Evolutionary conservation across 2,888 invertebrate genomes (phyloP).

Genomic region (Scaptomyza polygonia): DNA sequence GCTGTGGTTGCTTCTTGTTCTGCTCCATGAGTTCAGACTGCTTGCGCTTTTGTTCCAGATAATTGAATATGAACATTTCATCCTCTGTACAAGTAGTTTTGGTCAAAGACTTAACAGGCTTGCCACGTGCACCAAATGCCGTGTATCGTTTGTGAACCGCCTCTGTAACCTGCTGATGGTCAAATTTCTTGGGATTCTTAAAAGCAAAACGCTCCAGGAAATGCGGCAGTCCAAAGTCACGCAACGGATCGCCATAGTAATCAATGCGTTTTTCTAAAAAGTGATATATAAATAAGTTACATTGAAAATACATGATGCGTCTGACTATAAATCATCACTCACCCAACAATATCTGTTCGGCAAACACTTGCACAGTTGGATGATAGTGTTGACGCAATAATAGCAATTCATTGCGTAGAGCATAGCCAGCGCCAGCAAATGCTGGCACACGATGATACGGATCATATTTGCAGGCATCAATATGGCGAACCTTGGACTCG

Average conservation of each 20-base stretch:
- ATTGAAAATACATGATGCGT: background rate
- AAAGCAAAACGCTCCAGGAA: slow-evolving; percentile 98
- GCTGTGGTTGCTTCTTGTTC: slow-evolving; percentile 81
- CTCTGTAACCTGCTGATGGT: slow-evolving; percentile 83
- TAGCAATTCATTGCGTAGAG: slow-evolving; percentile 90
- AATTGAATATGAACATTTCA: slow-evolving; percentile 88
- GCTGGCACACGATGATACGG: slow-evolving; percentile 92
- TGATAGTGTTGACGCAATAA: slow-evolving; percentile 92
- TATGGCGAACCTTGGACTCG: slow-evolving; percentile 66
- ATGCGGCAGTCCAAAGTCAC: slow-evolving; percentile 94
- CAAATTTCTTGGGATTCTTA: slow-evolving; percentile 93
- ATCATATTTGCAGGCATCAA: slow-evolving; percentile 86
- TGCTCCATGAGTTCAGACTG: slow-evolving; percentile 68
- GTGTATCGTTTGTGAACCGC: slow-evolving; percentile 86
- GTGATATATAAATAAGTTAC: background rate
- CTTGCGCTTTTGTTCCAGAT: slow-evolving; percentile 86
- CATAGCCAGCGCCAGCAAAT: slow-evolving; percentile 90
- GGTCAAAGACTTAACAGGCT: slow-evolving; percentile 90
- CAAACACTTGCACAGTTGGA: slow-evolving; percentile 95
- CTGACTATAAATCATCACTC: slow-evolving; percentile 60
- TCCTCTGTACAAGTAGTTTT: slow-evolving; percentile 93
- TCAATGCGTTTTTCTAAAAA: slow-evolving; percentile 88
- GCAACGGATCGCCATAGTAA: slow-evolving; percentile 96
- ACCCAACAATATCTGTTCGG: slow-evolving; percentile 90
- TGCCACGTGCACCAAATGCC: slow-evolving; percentile 88